Conservation (phyloP, 2,797 vertebrate genomes). For the Enteromius thamalakanensis region DNA sequence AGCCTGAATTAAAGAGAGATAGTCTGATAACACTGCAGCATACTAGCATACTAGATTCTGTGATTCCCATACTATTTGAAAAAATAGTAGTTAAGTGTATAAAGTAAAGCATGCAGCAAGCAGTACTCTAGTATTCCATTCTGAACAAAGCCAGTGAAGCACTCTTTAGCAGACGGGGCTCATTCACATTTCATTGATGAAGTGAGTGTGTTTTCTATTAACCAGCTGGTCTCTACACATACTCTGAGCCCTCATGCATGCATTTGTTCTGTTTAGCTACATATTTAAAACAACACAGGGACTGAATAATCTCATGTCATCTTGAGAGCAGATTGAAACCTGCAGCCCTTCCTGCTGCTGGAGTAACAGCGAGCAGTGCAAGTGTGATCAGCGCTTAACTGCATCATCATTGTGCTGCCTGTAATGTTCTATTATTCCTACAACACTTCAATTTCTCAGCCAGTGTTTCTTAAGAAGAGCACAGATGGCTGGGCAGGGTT, state of each 20-base stretch:
- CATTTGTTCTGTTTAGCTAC: constrained; percentile 1
- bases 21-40: background rate
- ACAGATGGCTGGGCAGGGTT: constrained; percentile 44
- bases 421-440: constrained; percentile 22
- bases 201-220: constrained; percentile 5
- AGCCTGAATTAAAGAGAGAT: background rate
- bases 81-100: constrained; percentile 4
- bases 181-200: constrained; percentile 12
- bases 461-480: constrained; percentile 7
- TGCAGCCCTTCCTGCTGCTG: background rate
- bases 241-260: background rate
- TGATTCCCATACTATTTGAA: background rate
- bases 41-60: too few species aligned
- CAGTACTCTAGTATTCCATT: constrained; percentile 1
- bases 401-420: background rate
- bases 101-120: background rate
- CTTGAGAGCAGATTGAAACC: constrained; percentile 26
- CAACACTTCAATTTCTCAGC: background rate
- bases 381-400: constrained; percentile 14
- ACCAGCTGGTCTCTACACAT: background rate
- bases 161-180: background rate
- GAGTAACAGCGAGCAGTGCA: background rate
- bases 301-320: constrained; percentile 14
- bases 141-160: constrained; percentile 11
- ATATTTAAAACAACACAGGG: background rate